Base-by-base conservation (phyloP, 2,888 invertebrate genomes). In the Melinaea marsaeus region DNA sequence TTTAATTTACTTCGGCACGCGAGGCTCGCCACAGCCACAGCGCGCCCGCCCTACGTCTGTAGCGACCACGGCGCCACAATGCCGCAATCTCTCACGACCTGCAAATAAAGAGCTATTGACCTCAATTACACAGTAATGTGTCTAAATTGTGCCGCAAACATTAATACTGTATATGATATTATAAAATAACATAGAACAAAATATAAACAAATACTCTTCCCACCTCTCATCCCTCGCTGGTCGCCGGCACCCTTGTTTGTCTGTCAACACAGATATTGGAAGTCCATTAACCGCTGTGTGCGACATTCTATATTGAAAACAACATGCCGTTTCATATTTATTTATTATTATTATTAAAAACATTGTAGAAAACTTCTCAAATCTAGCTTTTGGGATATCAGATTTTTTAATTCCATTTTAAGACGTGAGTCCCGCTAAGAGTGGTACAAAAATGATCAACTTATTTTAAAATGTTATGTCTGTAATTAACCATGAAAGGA, bases 11-110 rank as follows among this genome's bases (percentile, higher is more conserved):
- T 59, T 57, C 59, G 55, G 46, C 65, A 65, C 58, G 57, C 62
- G 34, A 42, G n/a, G 62, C 34, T 55, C 55, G 59, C 61, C 58
- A 63, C 61, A 65, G 67, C 65, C 67, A 65, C 55, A 57, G 59
- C 58, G 61, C 61, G 63, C 65, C 65, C 67, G 63, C 55, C 65
- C 65, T 65, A 67, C 65, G 65, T 65, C 62, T 63, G 60, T 67
- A 62, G 46, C 55, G 55, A 62, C 67, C 65, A 65, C 67, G 63
- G 59, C 48, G 63, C 65, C 65, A 56, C 65, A 67, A 58, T 65
- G 45, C 59, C 58, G 54, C 22, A 22, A 22, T 58, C 34, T 33
- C 45, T 54, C 57, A 45, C 59, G 45, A 58, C 32, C 7, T 51
- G 32, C 51, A 32, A 32, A 51, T 32, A 9, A 32, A 51, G 32